These are phyloP conservation scores for Melolontha melolontha DNA, from an alignment of 2,888 invertebrate genomes.

Conservation along the genomic window DNA sequence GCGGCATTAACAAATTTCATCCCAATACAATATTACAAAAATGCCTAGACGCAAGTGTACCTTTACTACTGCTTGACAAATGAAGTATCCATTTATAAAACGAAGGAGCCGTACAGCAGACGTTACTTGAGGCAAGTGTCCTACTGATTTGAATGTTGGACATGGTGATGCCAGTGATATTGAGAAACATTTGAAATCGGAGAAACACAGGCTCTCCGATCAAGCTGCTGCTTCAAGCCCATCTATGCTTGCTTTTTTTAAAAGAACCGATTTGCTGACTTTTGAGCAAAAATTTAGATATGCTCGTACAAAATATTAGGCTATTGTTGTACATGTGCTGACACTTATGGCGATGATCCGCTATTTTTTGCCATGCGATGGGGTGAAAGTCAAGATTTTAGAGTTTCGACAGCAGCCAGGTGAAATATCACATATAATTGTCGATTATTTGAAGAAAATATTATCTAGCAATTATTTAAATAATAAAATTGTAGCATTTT, in stretches of 20 bases:
- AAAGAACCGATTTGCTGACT: slow-evolving; percentile 45
- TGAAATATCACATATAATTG: slow-evolving; percentile 54
- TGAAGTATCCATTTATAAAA: slow-evolving; percentile 54
- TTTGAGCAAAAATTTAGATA: slow-evolving; percentile 51
- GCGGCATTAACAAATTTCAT: too few relatives aligned
- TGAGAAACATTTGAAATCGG: too few relatives aligned
- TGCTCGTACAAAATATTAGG: slow-evolving; percentile 53
- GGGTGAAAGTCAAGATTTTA: slow-evolving; percentile 50
- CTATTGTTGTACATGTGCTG: slow-evolving; percentile 55
- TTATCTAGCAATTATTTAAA: slow-evolving; percentile 54
- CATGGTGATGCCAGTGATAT: slow-evolving; percentile 49
- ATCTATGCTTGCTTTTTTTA: slow-evolving; percentile 48
- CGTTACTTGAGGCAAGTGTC: slow-evolving; percentile 45
- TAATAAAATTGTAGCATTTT: slow-evolving; percentile 49
- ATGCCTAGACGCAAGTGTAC: slow-evolving; percentile 53
- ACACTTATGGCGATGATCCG: slow-evolving; percentile 49
- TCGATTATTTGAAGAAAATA: slow-evolving; percentile 52
- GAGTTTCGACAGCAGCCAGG: slow-evolving; percentile 49
- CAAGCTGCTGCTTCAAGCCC: slow-evolving; percentile 51
- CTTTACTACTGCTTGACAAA: slow-evolving; percentile 52
- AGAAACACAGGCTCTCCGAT: slow-evolving; percentile 52
- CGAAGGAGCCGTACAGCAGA: slow-evolving; percentile 46
- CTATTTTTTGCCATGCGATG: slow-evolving; percentile 49
- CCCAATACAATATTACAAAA: slow-evolving; percentile 12
- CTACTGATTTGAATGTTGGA: slow-evolving; percentile 43